Conservation (phyloP, 2,888 invertebrate species). For the Mesorhabditis spiculigera region DNA sequence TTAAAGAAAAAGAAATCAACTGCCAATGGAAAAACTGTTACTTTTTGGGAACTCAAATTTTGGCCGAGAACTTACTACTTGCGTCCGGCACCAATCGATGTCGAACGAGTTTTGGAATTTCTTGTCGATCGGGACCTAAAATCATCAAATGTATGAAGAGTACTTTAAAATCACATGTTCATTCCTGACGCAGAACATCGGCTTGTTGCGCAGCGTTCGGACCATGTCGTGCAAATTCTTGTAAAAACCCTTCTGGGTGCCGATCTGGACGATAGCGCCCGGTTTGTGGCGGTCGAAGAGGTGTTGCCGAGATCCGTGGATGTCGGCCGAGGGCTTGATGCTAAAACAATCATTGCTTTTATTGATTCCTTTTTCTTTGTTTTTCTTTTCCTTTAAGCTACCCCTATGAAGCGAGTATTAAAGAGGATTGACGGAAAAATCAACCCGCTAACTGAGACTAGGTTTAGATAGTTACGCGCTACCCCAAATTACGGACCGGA, state of each 20-base stretch:
- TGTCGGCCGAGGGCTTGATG: conserved; percentile 1
- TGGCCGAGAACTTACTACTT: conserved; percentile 28
- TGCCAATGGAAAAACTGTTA: not conserved
- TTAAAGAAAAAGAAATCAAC: not conserved
- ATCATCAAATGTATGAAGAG: not conserved
- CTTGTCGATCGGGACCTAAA: conserved; percentile 34
- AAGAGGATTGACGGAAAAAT: no score
- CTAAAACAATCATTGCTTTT: not conserved
- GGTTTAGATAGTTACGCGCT: no score
- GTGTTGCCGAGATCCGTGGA: not conserved
- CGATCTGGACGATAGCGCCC: conserved; percentile 30
- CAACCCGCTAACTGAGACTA: no score
- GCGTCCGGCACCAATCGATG: conserved; percentile 53
- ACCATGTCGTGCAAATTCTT: conserved; percentile 28
- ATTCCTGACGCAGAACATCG: conserved; percentile 20
- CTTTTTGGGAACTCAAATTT: not conserved
- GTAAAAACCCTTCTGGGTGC: conserved; percentile 36
- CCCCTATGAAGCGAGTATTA: no score
- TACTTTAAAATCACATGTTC: not conserved
- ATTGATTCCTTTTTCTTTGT: no score
- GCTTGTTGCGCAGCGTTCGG: conserved; percentile 19
- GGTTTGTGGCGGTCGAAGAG: conserved; percentile 4
- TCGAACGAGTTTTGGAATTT: conserved; percentile 42
- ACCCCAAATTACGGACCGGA: no score
- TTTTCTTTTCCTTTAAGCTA: no score